These are phyloP conservation scores for Neria commutata DNA, from an alignment of 2,888 invertebrate species.

Conservation along the genomic window DNA sequence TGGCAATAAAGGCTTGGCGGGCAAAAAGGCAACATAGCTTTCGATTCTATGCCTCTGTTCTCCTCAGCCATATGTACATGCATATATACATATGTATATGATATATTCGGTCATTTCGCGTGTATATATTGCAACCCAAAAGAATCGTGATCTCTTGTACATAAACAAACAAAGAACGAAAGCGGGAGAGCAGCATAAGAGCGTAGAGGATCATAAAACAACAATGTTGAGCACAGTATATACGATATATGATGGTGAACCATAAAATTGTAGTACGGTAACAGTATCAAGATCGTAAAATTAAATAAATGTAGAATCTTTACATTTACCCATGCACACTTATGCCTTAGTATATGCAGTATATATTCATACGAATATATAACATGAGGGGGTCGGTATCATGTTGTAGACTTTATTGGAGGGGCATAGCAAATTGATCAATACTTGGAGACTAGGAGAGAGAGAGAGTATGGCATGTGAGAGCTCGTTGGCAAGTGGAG, in stretches of 20 bases:
- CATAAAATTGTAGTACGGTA: slow-evolving; percentile 5
- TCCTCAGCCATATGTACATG: neutral
- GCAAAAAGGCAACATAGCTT: slow-evolving; percentile 12
- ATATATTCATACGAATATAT: too few relatives aligned
- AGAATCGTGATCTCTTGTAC: slow-evolving; percentile 12
- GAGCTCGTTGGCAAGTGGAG: too few relatives aligned
- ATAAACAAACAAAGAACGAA: neutral
- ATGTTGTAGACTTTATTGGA: too few relatives aligned
- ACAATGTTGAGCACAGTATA: neutral
- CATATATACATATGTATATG: neutral
- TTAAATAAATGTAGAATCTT: neutral
- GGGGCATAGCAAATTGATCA: too few relatives aligned
- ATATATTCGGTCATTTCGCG: slow-evolving; percentile 3
- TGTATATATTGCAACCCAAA: neutral
- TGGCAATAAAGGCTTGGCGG: neutral
- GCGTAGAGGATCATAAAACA: neutral
- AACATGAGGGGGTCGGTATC: too few relatives aligned
- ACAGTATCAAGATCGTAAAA: slow-evolving; percentile 10
- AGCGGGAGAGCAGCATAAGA: neutral
- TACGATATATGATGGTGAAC: neutral
- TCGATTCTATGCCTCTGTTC: neutral
- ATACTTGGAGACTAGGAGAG: too few relatives aligned
- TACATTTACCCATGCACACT: neutral
- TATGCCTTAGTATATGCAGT: neutral
- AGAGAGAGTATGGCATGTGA: too few relatives aligned